These are phyloP conservation scores for Temnothorax ravouxi DNA, from an alignment of 2,888 invertebrate species.

Conservation along the genomic window DNA sequence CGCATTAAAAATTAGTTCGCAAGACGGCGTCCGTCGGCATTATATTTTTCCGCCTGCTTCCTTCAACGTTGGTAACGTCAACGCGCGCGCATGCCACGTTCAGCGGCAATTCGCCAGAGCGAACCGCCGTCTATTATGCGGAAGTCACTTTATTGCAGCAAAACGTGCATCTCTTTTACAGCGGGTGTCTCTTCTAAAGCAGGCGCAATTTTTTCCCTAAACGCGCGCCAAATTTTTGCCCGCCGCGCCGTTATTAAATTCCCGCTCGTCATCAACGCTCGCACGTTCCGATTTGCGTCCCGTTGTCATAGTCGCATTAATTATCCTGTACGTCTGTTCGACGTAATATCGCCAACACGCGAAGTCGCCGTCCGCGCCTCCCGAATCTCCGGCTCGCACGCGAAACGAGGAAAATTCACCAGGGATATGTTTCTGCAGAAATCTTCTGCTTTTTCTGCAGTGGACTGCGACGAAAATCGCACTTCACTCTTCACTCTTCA, in stretches of 20 bases:
- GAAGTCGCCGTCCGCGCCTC: neutral
- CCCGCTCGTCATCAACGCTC: neutral
- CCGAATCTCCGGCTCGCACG: neutral
- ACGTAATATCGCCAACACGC: constrained; percentile 6
- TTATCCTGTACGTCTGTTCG: neutral
- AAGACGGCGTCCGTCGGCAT: constrained; percentile 21
- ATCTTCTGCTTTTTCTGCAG: constrained; percentile 25
- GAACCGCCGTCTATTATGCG: constrained; percentile 35
- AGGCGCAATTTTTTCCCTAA: constrained; percentile 6
- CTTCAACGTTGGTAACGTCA: constrained; percentile 45
- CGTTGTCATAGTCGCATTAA: constrained; percentile 29
- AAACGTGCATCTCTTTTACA: constrained; percentile 31
- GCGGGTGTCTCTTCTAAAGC: constrained; percentile 2
- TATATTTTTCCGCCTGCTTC: constrained; percentile 37
- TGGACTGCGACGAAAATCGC: constrained; percentile 63
- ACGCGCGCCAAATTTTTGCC: constrained; percentile 32
- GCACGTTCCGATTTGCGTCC: neutral
- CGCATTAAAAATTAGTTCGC: constrained; percentile 50
- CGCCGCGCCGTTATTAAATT: constrained; percentile 32
- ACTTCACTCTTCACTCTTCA: constrained; percentile 61
- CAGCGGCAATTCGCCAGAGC: constrained; percentile 35
- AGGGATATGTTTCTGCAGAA: constrained; percentile 17
- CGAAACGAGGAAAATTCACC: constrained; percentile 32
- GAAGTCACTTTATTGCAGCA: constrained; percentile 43
- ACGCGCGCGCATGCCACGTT: constrained; percentile 30